Percentiles rank a stretch among this genome's conserved stretches.
Evolutionary conservation across 2,888 invertebrate species (phyloP).

Genomic region (Thelaira solivaga): DNA sequence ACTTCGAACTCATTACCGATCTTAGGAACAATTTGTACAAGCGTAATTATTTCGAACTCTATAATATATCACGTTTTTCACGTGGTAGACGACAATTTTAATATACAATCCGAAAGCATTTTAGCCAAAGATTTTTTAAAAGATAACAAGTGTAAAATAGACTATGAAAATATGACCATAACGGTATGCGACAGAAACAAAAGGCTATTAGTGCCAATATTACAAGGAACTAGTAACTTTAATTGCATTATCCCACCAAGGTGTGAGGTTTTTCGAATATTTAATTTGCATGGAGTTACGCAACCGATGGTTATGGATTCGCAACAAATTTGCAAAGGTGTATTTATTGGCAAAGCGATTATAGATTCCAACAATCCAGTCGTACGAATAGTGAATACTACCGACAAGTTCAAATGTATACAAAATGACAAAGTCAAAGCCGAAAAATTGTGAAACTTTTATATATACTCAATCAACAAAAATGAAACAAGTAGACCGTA

Average conservation of each 20-base stretch:
- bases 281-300: neutral
- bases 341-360: neutral
- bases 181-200: neutral
- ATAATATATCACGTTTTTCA: neutral
- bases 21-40: neutral
- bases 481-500: neutral
- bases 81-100: neutral
- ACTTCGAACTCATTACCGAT: neutral
- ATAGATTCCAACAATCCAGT: neutral
- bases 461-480: slow-evolving; percentile 20
- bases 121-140: neutral
- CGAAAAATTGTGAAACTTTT: neutral
- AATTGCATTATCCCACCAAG: slow-evolving; percentile 1
- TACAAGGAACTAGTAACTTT: neutral
- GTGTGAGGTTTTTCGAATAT: slow-evolving; percentile 11
- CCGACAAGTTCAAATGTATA: neutral
- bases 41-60: neutral
- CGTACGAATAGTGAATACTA: neutral
- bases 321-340: neutral
- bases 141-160: neutral
- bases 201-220: neutral
- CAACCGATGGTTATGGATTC: neutral
- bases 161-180: slow-evolving; percentile 1
- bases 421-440: neutral
- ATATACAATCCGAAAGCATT: neutral